Conservation (phyloP, 2,888 invertebrate genomes). For the Yponomeuta sedellus region DNA sequence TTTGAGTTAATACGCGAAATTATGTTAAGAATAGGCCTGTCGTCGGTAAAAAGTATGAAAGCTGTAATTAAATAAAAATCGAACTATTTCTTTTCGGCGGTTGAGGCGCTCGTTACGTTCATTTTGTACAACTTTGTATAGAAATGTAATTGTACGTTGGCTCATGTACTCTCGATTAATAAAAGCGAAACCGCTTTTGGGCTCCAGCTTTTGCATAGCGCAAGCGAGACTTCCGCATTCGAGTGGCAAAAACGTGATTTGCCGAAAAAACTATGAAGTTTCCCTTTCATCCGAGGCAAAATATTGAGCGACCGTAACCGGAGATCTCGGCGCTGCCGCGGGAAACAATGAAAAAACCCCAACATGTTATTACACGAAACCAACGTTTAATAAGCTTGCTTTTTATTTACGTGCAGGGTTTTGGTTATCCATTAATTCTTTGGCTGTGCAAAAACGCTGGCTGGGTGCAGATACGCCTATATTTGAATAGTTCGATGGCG, state of each 20-base stretch:
- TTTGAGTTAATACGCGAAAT: slow-evolving; percentile 61
- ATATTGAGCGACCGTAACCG: slow-evolving; percentile 76
- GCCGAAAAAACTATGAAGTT: slow-evolving; percentile 65
- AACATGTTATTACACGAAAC: slow-evolving; percentile 75
- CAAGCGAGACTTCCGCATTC: slow-evolving; percentile 67
- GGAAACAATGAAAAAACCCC: slow-evolving; percentile 74
- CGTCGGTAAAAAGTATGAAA: slow-evolving; percentile 41
- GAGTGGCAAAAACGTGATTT: slow-evolving; percentile 64
- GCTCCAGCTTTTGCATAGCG: slow-evolving; percentile 69
- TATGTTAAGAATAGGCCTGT: slow-evolving; percentile 36
- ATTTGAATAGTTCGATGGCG: slow-evolving; percentile 72
- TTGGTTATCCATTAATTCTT: slow-evolving; percentile 75
- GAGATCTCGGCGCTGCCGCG: slow-evolving; percentile 64
- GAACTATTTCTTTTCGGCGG: slow-evolving; percentile 43
- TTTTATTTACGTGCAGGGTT: slow-evolving; percentile 65
- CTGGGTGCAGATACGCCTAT: slow-evolving; percentile 50
- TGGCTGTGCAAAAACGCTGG: slow-evolving; percentile 61
- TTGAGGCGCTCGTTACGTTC: slow-evolving; percentile 31
- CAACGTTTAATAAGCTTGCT: slow-evolving; percentile 72
- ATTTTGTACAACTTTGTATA: slow-evolving; percentile 29
- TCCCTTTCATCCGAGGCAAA: slow-evolving; percentile 74
- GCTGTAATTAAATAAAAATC: slow-evolving; percentile 40
- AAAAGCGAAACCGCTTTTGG: slow-evolving; percentile 67
- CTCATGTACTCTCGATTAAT: slow-evolving; percentile 36
- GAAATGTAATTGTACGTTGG: slow-evolving; percentile 66